Base-by-base conservation (phyloP, 2,888 invertebrate genomes). In the Arctia plantaginis region DNA sequence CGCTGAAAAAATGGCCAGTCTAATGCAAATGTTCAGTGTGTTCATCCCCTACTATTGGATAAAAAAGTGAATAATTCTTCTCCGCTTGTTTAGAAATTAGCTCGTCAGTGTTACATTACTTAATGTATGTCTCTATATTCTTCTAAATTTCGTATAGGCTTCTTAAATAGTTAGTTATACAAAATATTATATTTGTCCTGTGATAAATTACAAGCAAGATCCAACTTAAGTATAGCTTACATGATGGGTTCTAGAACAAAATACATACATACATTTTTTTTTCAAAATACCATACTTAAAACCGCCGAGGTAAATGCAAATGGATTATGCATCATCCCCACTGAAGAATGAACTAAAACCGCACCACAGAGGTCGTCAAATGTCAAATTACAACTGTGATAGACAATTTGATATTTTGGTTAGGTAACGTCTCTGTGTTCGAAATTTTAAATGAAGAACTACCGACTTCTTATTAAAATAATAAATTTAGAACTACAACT, bases 1-100 rank as follows among this genome's bases (percentile, higher is more conserved):
- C 94, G 86, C 76, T 78, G 83, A 94, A 95, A 95, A 94, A 95
- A 94, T 85, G 75, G 81, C 87, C 90, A 89, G 84, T 89, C 90
- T 92, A 86, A 88, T 84, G 90, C 90, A 90, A 93, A 87, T 77
- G 72, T 69, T 39, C 27, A 12, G 44, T n/a, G 76, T 71, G 69
- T 68, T 18, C 27, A 15, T 15, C 18, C 74, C 64, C 66, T 79
- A 84, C 85, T 75, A 75, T n/a, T 27, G 66, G 41, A 66, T 10
- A 47, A 8, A 18, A n/a, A 41, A 8, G 2, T 41, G 13, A 27
- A 18, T 30, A 18, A 55, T n/a, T 55, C 3, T 30, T 13, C 15
- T 30, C 15, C 4, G 4, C 0, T 0, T 55, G 3, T 55, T 55
- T 55, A n/a, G 3, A 55, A 55, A n/a, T 55, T 55, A 0, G 55